phyloP scores from a whole-genome alignment of 2,113 vertebrate species.

The Motacilla alba region DNA sequence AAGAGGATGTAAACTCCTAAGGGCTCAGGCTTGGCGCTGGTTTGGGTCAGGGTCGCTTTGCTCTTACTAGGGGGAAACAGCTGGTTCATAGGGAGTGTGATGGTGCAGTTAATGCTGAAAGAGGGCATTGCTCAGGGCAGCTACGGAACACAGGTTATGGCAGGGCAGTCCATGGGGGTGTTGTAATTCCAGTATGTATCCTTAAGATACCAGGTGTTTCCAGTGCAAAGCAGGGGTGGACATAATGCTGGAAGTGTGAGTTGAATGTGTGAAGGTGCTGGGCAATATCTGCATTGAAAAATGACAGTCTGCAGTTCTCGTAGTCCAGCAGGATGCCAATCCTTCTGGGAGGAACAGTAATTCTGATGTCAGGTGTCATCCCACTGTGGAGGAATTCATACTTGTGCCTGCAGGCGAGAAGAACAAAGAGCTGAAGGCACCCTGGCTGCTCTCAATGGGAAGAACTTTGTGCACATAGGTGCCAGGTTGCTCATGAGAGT shows the following conservation, averaged over 20 bases:
- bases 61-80: background rate
- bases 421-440: background rate
- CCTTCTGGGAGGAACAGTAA: conserved; percentile 67
- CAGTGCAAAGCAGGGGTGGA: conserved; percentile 90
- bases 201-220: conserved; percentile 84
- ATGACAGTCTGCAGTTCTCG: conserved; percentile 77
- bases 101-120: background rate
- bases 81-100: background rate
- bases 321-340: conserved; percentile 89
- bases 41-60: background rate
- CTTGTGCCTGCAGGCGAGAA: conserved; percentile 78
- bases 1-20: background rate
- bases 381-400: conserved; percentile 88
- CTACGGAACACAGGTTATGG: background rate
- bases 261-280: conserved; percentile 90
- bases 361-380: conserved; percentile 77
- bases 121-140: background rate
- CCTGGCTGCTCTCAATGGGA: background rate
- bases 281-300: conserved; percentile 84
- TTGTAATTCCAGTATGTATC: conserved; percentile 75
- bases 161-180: conserved; percentile 61
- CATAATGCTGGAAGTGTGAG: conserved; percentile 74
- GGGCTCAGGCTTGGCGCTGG: background rate
- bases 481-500: background rate
- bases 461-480: background rate